Evolutionary conservation across 2,888 invertebrate species (phyloP).

Genomic region (Onthophagus sagittarius): DNA sequence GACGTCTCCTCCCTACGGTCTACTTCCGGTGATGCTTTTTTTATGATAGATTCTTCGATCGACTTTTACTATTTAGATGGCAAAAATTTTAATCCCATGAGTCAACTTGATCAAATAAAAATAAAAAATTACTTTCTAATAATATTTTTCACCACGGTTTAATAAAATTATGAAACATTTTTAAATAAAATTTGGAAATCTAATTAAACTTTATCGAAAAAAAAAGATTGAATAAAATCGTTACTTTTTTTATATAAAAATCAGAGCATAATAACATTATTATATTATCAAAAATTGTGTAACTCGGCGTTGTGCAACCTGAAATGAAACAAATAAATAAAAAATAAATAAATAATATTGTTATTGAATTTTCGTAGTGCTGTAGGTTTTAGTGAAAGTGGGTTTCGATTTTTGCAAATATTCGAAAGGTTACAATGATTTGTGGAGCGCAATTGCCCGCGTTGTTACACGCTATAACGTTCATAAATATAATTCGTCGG

Average conservation of each 20-base stretch:
- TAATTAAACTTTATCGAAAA: too few relatives aligned
- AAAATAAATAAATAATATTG: not conserved
- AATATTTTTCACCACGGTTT: too few relatives aligned
- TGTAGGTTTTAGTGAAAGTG: not conserved
- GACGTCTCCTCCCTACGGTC: not conserved
- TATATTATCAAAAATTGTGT: not conserved
- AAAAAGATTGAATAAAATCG: too few relatives aligned
- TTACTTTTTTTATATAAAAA: not conserved
- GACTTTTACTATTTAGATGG: not conserved
- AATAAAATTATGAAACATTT: too few relatives aligned
- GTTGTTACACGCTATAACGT: not conserved
- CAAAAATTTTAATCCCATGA: not conserved
- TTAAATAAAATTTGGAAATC: too few relatives aligned
- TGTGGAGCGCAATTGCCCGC: not conserved
- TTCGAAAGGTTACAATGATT: not conserved
- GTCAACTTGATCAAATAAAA: not conserved
- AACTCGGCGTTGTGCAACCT: not conserved
- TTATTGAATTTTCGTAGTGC: not conserved
- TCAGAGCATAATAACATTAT: not conserved
- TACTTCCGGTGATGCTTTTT: not conserved
- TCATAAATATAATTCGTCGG: not conserved
- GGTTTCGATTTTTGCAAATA: not conserved
- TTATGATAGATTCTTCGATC: not conserved
- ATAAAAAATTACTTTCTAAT: not conserved
- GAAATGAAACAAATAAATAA: too few relatives aligned